Evolutionary conservation across 37 sponge, comb jelly and placozoan genomes (phyloP).

Genomic region (Beroe ovata): DNA sequence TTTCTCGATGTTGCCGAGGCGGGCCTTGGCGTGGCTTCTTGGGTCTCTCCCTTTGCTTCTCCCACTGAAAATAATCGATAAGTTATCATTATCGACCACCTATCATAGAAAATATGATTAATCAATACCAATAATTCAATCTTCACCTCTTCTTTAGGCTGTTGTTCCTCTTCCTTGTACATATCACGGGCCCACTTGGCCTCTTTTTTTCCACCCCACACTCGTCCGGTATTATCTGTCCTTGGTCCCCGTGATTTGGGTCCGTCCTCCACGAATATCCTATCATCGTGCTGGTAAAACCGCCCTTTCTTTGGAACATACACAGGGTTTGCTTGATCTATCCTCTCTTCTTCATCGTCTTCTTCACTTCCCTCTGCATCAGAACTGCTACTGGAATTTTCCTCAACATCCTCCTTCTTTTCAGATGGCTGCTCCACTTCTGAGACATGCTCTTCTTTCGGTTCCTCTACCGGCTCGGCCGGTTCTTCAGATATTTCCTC

Average conservation of each 20-base stretch:
- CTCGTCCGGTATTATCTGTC: constrained; percentile 3
- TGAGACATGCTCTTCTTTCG: background rate
- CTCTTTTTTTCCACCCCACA: constrained; percentile 55
- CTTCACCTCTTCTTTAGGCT: constrained; percentile 39
- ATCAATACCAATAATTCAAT: background rate
- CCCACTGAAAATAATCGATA: constrained; percentile 63
- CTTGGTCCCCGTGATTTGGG: background rate
- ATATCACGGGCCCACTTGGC: constrained; percentile 25
- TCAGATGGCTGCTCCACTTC: background rate
- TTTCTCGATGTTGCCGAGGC: constrained; percentile 5
- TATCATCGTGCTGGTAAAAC: constrained; percentile 66
- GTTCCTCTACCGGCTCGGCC: background rate
- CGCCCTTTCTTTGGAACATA: constrained; percentile 10
- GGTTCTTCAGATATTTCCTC: background rate
- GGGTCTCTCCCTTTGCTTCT: constrained; percentile 3
- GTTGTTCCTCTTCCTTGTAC: constrained; percentile 26
- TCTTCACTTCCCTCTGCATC: no score
- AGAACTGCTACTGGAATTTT: no score
- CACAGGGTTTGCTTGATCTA: constrained; percentile 4
- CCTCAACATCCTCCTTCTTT: constrained; percentile 16
- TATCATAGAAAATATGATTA: no score
- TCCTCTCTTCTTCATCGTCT: constrained; percentile 35
- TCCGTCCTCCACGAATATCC: constrained; percentile 13
- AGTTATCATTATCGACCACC: no score
- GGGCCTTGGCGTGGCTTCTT: background rate